Evolutionary conservation across 2,113 vertebrate genomes (phyloP), one percentile per base, ranked within the genome.

Genomic region (Lasiurus cinereus): DNA sequence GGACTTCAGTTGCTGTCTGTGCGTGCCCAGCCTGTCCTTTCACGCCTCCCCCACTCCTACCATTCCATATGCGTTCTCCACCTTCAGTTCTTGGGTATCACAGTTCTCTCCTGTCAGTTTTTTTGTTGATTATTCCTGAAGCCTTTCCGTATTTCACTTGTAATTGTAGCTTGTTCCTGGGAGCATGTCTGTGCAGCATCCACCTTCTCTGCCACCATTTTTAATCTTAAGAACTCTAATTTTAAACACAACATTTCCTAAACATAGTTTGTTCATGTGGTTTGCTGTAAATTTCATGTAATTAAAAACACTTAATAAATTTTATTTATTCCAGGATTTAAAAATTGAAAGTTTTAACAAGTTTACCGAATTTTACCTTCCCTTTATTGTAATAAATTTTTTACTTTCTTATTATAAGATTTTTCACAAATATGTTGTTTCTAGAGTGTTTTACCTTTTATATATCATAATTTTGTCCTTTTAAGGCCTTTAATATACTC

Each of bases 401-500:
- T 52, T 82, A 33, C 29, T 39, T 86, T 73, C 54, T 43, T 97
- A 54, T 59, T 56, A 31, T 94, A 33, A 72, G 13, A 3, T 46
- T 62, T 97, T 97, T 97, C 91, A 88, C 50, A 96, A 97, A 88
- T 77, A 59, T 67, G 97, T 64, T 94, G 56, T 94, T 90, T 69
- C 79, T 88, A 94, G 59, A 64, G 54, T 92, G 66, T 95, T 36
- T 93, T 94, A 95, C 88, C 94, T 87, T 96, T 97, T 94, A 66
- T 90, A 54, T 96, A 97, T 97, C 97, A 72, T 97, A 93, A 96
- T 97, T 97, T 93, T 62, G 64, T 89, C 52, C 5, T 98, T 93
- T 97, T 96, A 96, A 97, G 78, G 56, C 79, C 93, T 98, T 96
- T 73, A 97, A 96, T 97, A 74, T 97, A 94, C 94, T 98, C 22